Base-by-base conservation (phyloP, 2,888 invertebrate genomes). In the Leucophora obtusa region DNA sequence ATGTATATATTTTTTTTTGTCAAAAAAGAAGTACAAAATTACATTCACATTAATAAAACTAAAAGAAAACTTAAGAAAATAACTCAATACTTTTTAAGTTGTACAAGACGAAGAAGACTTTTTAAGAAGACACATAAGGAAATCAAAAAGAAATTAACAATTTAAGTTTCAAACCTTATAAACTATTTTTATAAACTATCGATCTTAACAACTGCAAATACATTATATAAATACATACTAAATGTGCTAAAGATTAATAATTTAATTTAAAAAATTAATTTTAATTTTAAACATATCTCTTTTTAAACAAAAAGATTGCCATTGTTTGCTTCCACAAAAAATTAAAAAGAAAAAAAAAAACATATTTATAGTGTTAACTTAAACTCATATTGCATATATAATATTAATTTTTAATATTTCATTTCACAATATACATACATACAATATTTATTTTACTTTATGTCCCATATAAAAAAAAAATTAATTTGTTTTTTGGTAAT, bases 61-160 rank as follows among this genome's bases (percentile, higher is more conserved):
- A 80, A 33, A 66, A 15, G 53, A 66, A 78, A 69, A 51, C 11
- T 38, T 66, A 24, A 53, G 63, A 50, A 56, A 59, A 68, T 58
- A 71, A 68, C 21, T 38, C 66, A 82, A 69, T 71, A 56, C n/a
- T 47, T 47, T 47, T 58, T 82, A 74, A 51, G 65, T 68, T 50
- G 47, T 54, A 50, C 83, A 82, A 70, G 63, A 85, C 83, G 69
- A 83, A 83, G 79, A 85, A 86, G 85, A 84, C 84, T 85, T 86
- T 84, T 83, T 86, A 84, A 83, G 85, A 85, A 85, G 85, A 83
- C 84, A 86, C 84, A 84, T 85, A 85, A 86, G 82, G 83, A 85
- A 76, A 83, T 82, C 84, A 78, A 47, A n/a, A 28, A 28, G 1
- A 28, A 6, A 4, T 28, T 1, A 28, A 28, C 28, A 28, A n/a